Percentiles rank a stretch among this genome's conserved stretches.
These are phyloP conservation scores for Acipenser oxyrinchus DNA, from an alignment of 2,797 vertebrate species.

Conservation along the genomic window DNA sequence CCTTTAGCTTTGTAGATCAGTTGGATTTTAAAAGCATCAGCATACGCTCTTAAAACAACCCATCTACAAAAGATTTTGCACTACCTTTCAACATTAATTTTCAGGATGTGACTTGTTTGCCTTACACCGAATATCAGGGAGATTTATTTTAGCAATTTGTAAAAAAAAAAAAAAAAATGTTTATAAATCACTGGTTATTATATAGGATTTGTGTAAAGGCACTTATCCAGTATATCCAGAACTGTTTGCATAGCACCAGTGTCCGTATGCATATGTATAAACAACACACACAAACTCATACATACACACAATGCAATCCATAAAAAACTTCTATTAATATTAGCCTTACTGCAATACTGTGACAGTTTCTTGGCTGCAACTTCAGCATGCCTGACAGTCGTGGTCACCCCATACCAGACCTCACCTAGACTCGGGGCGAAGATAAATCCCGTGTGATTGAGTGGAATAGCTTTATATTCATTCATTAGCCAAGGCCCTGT, in stretches of 20 bases:
- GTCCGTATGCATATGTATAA: constrained; percentile 6
- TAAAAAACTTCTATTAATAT: constrained; percentile 44
- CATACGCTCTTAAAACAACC: too few species aligned
- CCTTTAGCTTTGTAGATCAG: too few species aligned
- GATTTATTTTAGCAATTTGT: too few species aligned
- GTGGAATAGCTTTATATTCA: constrained; percentile 63
- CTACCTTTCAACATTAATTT: too few species aligned
- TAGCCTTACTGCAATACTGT: constrained; percentile 49
- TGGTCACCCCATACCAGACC: constrained; percentile 70
- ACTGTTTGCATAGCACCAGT: constrained; percentile 14
- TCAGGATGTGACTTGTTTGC: too few species aligned
- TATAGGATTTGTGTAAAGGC: background rate
- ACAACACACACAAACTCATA: constrained; percentile 19
- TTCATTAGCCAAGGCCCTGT: constrained; percentile 66
- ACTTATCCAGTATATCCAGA: background rate
- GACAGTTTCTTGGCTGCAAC: constrained; percentile 53
- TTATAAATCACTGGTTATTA: background rate
- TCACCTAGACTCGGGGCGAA: constrained; percentile 61
- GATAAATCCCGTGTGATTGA: constrained; percentile 64
- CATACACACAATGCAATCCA: constrained; percentile 7
- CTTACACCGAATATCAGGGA: too few species aligned
- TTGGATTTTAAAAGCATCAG: too few species aligned
- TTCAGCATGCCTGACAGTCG: constrained; percentile 51
- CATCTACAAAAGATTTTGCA: too few species aligned
- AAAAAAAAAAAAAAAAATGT: background rate